Evolutionary conservation across 2,797 vertebrate species (phyloP), one percentile per base, ranked within the genome.

Genomic region (Toxotes lorentzi): DNA sequence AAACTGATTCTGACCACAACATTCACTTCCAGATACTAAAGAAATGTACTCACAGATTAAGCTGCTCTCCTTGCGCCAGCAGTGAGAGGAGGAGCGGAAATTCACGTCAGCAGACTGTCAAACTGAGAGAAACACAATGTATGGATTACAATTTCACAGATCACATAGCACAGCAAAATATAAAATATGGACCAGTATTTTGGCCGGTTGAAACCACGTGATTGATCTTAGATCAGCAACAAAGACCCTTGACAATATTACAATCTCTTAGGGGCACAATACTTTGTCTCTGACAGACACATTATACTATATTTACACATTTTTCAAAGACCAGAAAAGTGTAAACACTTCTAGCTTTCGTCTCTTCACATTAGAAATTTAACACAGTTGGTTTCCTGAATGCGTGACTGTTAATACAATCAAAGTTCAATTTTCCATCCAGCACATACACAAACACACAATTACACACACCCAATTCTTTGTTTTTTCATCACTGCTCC

Each of bases 31-130:
- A 43, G 54, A 68, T 23, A 21, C 7, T 47, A 51, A 34, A 21
- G 48, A 73, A 58, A 11, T 23, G 30, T 64, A 88, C 85, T 87
- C 65, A 86, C 80, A 71, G 70, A 72, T 71, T 23, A 69, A 70
- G 75, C 32, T 30, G 41, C 56, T 66, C 19, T 59, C 45, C 4
- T 50, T 16, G n/a, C 70, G 66, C 12, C 67, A 0, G 63, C 27
- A 38, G 35, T 7, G 34, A 51, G 19, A 30, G 19, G 73, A 78
- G 12, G 1, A 71, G 17, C 8, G 3, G 64, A 50, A 75, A 83
- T 65, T 78, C 59, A 62, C 45, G 1, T 78, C 79, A 88, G 79
- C 86, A 86, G 41, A 73, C 53, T 80, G 60, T 80, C 51, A 10
- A 40, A 11, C 72, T 88, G 62, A 75, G 74, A 67, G 57, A 85